Base-by-base conservation (phyloP, 2,888 invertebrate genomes). In the Amphipoea oculea region DNA sequence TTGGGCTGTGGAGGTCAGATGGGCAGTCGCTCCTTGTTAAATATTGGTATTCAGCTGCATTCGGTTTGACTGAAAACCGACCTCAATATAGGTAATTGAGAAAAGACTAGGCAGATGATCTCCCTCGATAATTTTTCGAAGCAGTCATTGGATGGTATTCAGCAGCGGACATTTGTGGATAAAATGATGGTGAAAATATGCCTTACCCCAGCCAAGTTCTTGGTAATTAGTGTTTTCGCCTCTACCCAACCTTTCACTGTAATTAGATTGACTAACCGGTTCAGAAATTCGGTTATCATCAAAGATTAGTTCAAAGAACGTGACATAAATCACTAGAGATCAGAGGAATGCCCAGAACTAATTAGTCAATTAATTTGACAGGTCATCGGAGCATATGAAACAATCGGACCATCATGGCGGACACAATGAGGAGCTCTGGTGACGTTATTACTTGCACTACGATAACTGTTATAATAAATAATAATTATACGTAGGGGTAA, bases 351-450 rank as follows among this genome's bases (percentile, higher is more conserved):
- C 48, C 77, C 66, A 57, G 29, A 29, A 42, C 69, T 60, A 81
- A 84, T 81, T 73, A 73, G 20, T 36, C 57, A 75, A 81, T 81
- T 81, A 76, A n/a, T 82, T 14, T 81, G 67, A 76, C 45, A 68
- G 40, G 63, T 65, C 78, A 82, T 69, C 63, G 17, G 63, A 60
- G 65, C 82, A 60, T 29, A 70, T 69, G 45, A 76, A 79, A 73
- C 80, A 73, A 80, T 73, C 63, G 29, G 36, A 73, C 29, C 76
- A 29, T 45, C 63, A 72, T 74, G 51, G 51, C 51, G 40, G 23
- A 45, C 40, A 72, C 72, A 79, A 40, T 48, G 45, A 57, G 48
- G 23, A 69, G 40, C 72, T 68, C 12, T 54, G 51, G 72, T 73
- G 62, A 51, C 63, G 36, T 71, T 45, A 73, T 78, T 71, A 70